Base-by-base conservation (phyloP, 2,888 invertebrate species). In the Drosophila hamatofila region DNA sequence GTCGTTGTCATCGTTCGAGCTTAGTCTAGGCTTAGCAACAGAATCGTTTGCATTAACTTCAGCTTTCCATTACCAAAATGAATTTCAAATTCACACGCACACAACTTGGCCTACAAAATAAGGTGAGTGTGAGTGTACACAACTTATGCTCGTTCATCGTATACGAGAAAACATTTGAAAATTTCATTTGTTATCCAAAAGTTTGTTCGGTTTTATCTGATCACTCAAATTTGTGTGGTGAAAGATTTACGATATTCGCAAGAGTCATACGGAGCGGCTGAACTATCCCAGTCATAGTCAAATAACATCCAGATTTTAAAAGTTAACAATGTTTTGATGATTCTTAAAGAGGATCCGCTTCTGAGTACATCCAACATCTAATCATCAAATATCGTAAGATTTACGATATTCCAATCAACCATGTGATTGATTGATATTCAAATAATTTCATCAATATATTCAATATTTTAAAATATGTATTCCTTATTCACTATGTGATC, bases 81-180 rank as follows among this genome's bases (percentile, higher is more conserved):
- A 6, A 6, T 14, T 27, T 23, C 8, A 73, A 73, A 68, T 83
- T 88, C 84, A 75, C 87, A 79, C 81, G 81, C 64, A 51, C 35
- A 25, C 27, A 57, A 35, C 25, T 25, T 52, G 54, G 35, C 37
- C 37, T 16, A 30, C 11, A 63, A 46, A 14, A 33, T 21, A 60
- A 60, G 8, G 7, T 16, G 14, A 42, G 21, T 2, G 0, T 23
- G 25, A 7, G 54, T 18, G 8, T 14, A 18, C 8, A 7, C 25
- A 18, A 27, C 7, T 7, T 7, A 54, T 54, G 23, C 39, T 27
- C 18, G 18, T 39, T 27, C 25, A 4, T 9, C 9, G 16, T 3
- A n/a, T 6, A 18, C 3, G 3, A 18, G 12, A 2, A 27, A 27
- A 27, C 8, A 27, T 21, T 46, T 14, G 3, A 14, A 23, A 8